These are phyloP conservation scores for Ichneumoninae sp. DNA, from an alignment of 2,888 invertebrate species.

Conservation along the genomic window DNA sequence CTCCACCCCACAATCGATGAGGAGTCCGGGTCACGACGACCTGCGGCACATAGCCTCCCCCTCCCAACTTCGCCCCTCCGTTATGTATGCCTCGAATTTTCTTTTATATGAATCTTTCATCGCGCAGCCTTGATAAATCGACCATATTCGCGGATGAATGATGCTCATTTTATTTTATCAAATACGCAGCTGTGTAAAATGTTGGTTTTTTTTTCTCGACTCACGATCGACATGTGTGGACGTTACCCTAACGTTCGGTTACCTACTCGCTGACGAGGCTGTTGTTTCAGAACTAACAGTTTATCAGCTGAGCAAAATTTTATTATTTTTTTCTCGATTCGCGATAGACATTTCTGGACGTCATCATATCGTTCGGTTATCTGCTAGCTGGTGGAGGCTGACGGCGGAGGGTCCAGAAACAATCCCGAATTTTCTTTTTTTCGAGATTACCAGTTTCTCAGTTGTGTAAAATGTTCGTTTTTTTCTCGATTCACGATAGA, in stretches of 20 bases:
- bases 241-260: too few relatives aligned
- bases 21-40: conserved; percentile 26
- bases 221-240: neutral
- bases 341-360: too few relatives aligned
- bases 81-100: conserved; percentile 43
- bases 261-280: too few relatives aligned
- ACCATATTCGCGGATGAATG: neutral
- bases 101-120: conserved; percentile 61
- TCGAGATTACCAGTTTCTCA: too few relatives aligned
- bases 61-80: neutral
- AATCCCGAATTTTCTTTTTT: too few relatives aligned
- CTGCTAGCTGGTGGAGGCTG: too few relatives aligned
- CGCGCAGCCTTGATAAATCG: conserved; percentile 43
- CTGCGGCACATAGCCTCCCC: conserved; percentile 13
- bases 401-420: too few relatives aligned
- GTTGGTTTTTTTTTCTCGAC: neutral
- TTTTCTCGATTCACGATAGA: neutral
- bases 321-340: too few relatives aligned
- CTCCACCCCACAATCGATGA: conserved; percentile 9
- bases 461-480: too few relatives aligned
- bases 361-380: too few relatives aligned
- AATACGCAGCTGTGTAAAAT: neutral
- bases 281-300: too few relatives aligned
- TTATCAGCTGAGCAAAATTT: too few relatives aligned
- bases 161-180: neutral